A percentile compares a stretch with the other conserved stretches of the same genome.
phyloP scores from a whole-genome alignment of 2,888 invertebrate species.

The Caenorhabditis panamensis region DNA sequence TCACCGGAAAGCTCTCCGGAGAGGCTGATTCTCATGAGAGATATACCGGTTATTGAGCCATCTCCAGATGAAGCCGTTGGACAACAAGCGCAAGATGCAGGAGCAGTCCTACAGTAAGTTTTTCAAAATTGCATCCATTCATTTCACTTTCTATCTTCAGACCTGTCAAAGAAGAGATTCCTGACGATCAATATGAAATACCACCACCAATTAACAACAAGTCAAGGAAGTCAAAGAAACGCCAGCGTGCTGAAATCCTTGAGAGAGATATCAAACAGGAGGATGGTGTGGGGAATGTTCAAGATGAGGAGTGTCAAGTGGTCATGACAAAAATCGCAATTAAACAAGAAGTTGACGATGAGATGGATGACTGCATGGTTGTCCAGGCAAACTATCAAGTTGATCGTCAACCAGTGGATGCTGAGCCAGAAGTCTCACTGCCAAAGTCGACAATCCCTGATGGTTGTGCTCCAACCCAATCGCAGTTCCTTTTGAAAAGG shows the following conservation, averaged over 20 bases:
- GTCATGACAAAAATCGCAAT: slow-evolving; percentile 7
- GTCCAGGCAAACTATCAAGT: slow-evolving; percentile 11
- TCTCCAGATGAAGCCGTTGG: no score
- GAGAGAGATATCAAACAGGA: slow-evolving; percentile 4
- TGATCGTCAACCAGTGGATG: background rate
- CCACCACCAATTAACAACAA: slow-evolving; percentile 19
- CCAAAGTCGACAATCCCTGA: slow-evolving; percentile 8
- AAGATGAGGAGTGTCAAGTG: background rate
- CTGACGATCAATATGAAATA: background rate
- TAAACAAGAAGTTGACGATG: slow-evolving; percentile 15
- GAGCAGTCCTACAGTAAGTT: no score
- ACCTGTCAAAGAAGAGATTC: background rate
- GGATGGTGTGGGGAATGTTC: background rate
- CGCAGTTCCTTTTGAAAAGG: background rate
- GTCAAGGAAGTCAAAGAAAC: slow-evolving; percentile 34
- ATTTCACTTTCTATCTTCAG: no score
- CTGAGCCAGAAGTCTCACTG: background rate
- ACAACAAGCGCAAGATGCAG: no score
- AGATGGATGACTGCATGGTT: background rate
- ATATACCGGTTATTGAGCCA: no score
- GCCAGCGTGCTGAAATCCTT: background rate
- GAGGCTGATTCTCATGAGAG: background rate
- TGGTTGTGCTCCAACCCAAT: background rate
- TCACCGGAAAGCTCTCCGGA: background rate
- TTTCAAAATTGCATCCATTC: no score